Percentiles rank a stretch among this genome's conserved stretches.
phyloP scores from a whole-genome alignment of 2,797 vertebrate genomes.

The Nyctibius grandis region DNA sequence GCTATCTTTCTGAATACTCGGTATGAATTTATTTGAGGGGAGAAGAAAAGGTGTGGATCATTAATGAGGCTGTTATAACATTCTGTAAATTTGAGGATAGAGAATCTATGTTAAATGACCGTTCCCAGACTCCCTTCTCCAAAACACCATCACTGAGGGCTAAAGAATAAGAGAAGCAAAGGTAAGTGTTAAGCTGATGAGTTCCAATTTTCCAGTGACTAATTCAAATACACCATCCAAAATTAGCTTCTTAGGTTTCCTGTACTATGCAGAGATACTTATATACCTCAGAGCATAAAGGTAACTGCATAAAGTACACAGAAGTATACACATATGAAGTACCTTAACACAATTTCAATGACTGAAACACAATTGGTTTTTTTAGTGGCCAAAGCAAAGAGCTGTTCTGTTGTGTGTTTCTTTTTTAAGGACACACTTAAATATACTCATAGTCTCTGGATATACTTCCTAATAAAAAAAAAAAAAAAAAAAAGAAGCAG shows the following conservation, averaged over 20 bases:
- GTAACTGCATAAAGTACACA: not conserved
- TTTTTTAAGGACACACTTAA: not conserved
- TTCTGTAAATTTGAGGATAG: not conserved
- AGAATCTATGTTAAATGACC: not conserved
- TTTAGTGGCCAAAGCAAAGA: not conserved
- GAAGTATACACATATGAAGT: not conserved
- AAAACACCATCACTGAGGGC: not conserved
- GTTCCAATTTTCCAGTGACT: not conserved
- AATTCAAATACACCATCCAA: not conserved
- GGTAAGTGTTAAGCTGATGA: not conserved
- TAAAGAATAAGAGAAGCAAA: not conserved
- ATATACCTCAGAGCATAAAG: not conserved
- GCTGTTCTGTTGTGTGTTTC: not conserved
- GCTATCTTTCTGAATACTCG: not conserved
- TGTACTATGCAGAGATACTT: not conserved
- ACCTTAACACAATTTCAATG: not conserved
- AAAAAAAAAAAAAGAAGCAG: not conserved
- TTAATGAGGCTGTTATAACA: not conserved
- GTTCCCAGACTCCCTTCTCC: not conserved
- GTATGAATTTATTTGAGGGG: not conserved
- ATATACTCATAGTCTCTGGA: not conserved
- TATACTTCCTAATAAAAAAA: not conserved
- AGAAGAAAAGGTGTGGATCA: not conserved
- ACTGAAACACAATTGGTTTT: not conserved
- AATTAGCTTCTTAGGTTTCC: not conserved